Conservation (phyloP, 1,140 invertebrate genomes). For the Drosophila willistoni region DNA sequence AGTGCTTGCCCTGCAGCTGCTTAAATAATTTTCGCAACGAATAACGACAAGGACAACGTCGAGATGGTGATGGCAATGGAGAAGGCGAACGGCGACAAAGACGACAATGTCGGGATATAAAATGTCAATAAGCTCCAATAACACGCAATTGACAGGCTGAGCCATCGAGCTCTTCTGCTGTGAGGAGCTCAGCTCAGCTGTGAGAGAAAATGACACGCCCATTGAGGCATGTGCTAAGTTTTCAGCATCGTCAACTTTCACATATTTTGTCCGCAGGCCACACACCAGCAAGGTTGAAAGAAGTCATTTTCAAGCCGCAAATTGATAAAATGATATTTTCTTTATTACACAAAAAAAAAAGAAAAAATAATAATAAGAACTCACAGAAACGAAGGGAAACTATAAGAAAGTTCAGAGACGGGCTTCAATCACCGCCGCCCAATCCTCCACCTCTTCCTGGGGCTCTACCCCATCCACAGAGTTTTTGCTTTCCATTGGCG, state of each 20-base stretch:
- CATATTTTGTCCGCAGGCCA: slow-evolving; percentile 38
- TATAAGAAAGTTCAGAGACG: slow-evolving; percentile 25
- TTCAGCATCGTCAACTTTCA: slow-evolving; percentile 48
- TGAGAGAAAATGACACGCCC: slow-evolving; percentile 43
- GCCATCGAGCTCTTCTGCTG: slow-evolving; percentile 38
- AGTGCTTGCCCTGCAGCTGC: slow-evolving; percentile 45
- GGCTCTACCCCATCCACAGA: not conserved
- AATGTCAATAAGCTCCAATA: slow-evolving; percentile 81
- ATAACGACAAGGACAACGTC: slow-evolving; percentile 32
- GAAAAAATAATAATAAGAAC: not conserved
- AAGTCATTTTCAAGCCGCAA: slow-evolving; percentile 72
- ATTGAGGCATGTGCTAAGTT: slow-evolving; percentile 61
- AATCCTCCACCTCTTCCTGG: not conserved
- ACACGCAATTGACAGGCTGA: slow-evolving; percentile 75
- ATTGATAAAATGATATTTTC: slow-evolving; percentile 50
- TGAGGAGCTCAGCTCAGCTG: slow-evolving; percentile 32
- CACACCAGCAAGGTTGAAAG: slow-evolving; percentile 17
- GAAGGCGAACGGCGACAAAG: not conserved
- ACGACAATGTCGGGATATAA: slow-evolving; percentile 57
- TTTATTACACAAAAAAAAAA: slow-evolving; percentile 31
- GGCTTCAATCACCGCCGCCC: slow-evolving; percentile 27
- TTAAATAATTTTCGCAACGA: slow-evolving; percentile 73
- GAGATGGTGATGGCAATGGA: slow-evolving; percentile 1
- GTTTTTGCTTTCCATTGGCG: slow-evolving; percentile 8
- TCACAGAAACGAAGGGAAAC: not conserved